phyloP scores from a whole-genome alignment of 92 coral and sea anemone genomes.

The Epizoanthus ramosus region DNA sequence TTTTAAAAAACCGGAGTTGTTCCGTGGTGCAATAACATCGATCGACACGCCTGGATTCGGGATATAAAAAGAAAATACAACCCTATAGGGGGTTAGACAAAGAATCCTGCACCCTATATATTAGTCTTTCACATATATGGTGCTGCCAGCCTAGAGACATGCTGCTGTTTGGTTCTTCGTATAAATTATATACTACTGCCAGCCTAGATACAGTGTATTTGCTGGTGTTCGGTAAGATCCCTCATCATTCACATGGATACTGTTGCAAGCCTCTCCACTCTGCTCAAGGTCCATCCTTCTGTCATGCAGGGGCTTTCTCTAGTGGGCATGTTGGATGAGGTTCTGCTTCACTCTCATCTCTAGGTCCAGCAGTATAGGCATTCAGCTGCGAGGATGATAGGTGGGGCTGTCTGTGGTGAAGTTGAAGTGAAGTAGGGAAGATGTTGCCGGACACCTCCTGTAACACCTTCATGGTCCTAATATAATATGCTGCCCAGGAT shows the following conservation, averaged over 20 bases:
- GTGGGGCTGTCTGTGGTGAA: not conserved
- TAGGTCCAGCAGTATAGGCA: slow-evolving; percentile 1
- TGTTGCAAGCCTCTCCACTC: slow-evolving; percentile 4
- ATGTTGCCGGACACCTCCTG: slow-evolving; percentile 8
- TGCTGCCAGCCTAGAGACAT: too few relatives aligned
- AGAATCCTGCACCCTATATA: too few relatives aligned
- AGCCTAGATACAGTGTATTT: not conserved
- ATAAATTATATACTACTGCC: too few relatives aligned
- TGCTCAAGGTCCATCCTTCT: not conserved
- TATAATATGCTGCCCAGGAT: not conserved
- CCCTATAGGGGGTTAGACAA: too few relatives aligned
- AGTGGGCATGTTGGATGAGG: slow-evolving; percentile 4
- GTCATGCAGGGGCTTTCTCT: not conserved
- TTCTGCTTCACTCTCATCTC: slow-evolving; percentile 10
- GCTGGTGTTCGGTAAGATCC: slow-evolving; percentile 8
- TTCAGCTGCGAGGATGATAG: slow-evolving; percentile 7
- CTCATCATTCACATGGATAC: not conserved
- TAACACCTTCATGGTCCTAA: not conserved
- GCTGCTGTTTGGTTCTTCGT: too few relatives aligned
- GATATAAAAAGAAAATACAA: too few relatives aligned
- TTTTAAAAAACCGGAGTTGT: too few relatives aligned
- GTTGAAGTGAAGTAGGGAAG: not conserved
- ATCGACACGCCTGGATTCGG: too few relatives aligned
- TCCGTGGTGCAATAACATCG: too few relatives aligned
- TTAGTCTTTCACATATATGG: too few relatives aligned